Evolutionary conservation across 2,797 vertebrate species (phyloP).

Genomic region (Ammospiza maritima): DNA sequence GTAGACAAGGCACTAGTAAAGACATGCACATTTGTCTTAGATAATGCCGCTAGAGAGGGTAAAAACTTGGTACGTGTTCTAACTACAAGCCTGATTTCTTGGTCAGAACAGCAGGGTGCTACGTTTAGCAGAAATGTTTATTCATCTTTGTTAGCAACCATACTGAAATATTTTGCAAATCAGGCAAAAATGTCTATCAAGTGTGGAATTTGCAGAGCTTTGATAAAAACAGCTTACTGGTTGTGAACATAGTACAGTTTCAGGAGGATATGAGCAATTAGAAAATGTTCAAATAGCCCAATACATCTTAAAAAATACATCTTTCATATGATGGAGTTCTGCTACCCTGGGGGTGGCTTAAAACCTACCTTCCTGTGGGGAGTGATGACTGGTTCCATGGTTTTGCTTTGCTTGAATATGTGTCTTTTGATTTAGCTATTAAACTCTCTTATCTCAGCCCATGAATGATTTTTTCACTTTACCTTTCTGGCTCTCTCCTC

Average conservation of each 20-base stretch:
- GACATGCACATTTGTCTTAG: background rate
- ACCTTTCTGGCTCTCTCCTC: background rate
- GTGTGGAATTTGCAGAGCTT: background rate
- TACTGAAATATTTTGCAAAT: background rate
- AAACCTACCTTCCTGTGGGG: background rate
- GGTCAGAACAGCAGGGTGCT: background rate
- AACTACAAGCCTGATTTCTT: background rate
- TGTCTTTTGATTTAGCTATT: background rate
- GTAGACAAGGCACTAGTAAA: background rate
- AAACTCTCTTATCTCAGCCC: background rate
- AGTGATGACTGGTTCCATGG: background rate
- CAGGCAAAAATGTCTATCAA: background rate
- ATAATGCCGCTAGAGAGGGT: background rate
- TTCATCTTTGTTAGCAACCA: background rate
- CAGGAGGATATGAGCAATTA: background rate
- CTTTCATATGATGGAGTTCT: background rate
- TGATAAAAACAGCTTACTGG: background rate
- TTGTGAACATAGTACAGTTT: background rate
- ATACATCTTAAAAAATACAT: background rate
- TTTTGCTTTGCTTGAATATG: background rate
- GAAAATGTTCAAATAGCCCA: background rate
- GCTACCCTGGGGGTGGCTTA: too few relatives aligned
- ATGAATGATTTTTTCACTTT: background rate
- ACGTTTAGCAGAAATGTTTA: background rate
- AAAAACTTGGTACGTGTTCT: background rate